Base-by-base conservation (phyloP, 2,888 invertebrate species). In the Ctenicera cuprea region DNA sequence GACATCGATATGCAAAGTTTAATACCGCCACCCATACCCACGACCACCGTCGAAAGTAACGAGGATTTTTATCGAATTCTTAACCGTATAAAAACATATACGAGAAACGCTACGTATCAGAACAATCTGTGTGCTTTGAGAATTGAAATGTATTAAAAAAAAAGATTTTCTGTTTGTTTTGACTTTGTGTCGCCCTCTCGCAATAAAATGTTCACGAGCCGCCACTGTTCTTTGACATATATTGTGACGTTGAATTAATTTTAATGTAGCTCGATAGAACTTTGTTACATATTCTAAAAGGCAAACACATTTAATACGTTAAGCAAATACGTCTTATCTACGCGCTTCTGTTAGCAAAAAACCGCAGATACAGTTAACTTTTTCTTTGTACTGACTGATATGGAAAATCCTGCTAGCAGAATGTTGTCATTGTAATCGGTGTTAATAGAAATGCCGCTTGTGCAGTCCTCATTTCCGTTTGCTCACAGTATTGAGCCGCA, bases 391-490 rank as follows among this genome's bases (percentile, higher is more conserved):
- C 26, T 2, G 33, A 48, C 48, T 18, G 14, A 48, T 20, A 59
- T 5, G 57, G 59, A 59, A 59, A 59, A 59, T 59, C 38, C 59
- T 38, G 11, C 4, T 37, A 59, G 1, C n/a, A n/a, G 20, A 22
- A 59, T 59, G 37, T 4, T 22, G 59, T 59, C 59, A 59, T n/a
- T 38, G 0, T 4, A 11, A 38, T 20, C 3, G 38, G 38, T 9
- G 7, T 59, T 59, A 54, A 54, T 54, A 54, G 54, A 54, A 54
- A 54, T 4, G 22, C 20, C 20, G 30, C 54, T 54, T 54, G 54
- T 14, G 33, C n/a, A 54, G 62, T 50, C 62, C 50, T 20, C 52
- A 43, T 62, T 70, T 70, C 69, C 69, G 69, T 63, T 45, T 50
- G 52, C 62, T 70, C 26, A 62, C 38, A 62, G 54, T 62, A 59